Percentiles rank a stretch among this genome's conserved stretches.
phyloP scores from a whole-genome alignment of 2,113 vertebrate species.

The sheep (Ovis aries) region DNA sequence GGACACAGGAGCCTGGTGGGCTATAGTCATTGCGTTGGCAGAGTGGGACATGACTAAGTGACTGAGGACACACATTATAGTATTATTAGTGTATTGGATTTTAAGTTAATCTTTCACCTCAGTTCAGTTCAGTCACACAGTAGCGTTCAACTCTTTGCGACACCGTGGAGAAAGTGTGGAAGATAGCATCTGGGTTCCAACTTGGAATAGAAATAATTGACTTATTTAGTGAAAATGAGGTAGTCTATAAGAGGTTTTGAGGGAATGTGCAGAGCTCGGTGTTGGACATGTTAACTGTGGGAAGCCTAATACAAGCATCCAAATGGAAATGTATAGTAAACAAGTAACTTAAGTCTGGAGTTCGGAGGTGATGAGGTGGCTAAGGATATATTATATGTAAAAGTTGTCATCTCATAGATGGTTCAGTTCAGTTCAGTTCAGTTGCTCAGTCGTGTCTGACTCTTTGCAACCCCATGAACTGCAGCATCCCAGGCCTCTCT shows the following conservation, averaged over 20 bases:
- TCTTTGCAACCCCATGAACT: neutral
- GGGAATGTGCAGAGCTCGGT: neutral
- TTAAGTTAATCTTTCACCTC: neutral
- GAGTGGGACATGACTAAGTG: neutral
- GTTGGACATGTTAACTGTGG: neutral
- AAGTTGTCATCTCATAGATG: neutral
- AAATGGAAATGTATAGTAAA: neutral
- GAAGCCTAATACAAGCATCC: neutral
- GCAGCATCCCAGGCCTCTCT: neutral
- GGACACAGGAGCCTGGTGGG: neutral
- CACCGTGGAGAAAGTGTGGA: neutral
- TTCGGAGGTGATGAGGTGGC: neutral
- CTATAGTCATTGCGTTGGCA: neutral
- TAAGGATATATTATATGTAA: neutral
- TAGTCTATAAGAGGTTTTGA: neutral
- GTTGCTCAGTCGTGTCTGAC: fast-evolving
- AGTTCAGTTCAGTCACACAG: neutral
- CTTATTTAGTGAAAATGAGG: neutral
- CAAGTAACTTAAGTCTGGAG: neutral
- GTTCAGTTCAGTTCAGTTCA: neutral
- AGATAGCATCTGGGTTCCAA: neutral
- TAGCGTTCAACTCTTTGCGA: neutral
- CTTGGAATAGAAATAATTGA: neutral
- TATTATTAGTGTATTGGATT: neutral
- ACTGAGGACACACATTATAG: neutral